Conservation (phyloP, 1,140 invertebrate species). For the Eurosta solidaginis region DNA sequence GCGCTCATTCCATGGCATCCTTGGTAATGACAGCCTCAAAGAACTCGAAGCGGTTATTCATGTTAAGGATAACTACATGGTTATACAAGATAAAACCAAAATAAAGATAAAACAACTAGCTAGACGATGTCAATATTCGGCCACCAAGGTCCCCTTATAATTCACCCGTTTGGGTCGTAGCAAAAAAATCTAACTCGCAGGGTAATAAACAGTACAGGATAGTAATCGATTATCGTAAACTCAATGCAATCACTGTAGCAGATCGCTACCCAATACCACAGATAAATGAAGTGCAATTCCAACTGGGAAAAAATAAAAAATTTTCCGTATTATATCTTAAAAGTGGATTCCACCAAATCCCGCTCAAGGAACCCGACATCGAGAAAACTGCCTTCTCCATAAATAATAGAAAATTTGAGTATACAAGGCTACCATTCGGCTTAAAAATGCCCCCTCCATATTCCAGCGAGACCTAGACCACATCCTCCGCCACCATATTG, state of each 20-base stretch:
- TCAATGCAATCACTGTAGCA: too few relatives aligned
- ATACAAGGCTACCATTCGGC: slow-evolving; percentile 54
- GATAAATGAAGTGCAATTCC: slow-evolving; percentile 61
- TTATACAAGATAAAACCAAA: too few relatives aligned
- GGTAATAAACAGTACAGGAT: slow-evolving; percentile 52
- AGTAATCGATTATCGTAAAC: slow-evolving; percentile 49
- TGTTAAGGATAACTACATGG: too few relatives aligned
- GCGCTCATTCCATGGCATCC: too few relatives aligned
- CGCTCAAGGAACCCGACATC: slow-evolving; percentile 48
- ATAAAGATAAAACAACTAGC: too few relatives aligned
- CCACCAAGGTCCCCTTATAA: neutral
- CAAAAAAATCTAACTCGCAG: slow-evolving; percentile 44
- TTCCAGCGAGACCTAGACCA: slow-evolving; percentile 61
- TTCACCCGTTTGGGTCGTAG: neutral
- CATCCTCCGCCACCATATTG: slow-evolving; percentile 37
- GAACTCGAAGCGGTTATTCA: too few relatives aligned
- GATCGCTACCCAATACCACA: too few relatives aligned
- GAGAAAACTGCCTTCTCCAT: slow-evolving; percentile 58
- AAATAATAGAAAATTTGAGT: slow-evolving; percentile 51
- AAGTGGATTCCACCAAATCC: slow-evolving; percentile 62
- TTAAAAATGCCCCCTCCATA: slow-evolving; percentile 58
- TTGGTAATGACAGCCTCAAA: too few relatives aligned
- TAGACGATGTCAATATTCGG: slow-evolving; percentile 49
- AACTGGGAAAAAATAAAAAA: slow-evolving; percentile 53
- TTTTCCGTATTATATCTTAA: slow-evolving; percentile 61